A percentile compares a stretch with the other conserved stretches of the same genome.
phyloP scores from a whole-genome alignment of 2,113 vertebrate species.

The Prunella fulvescens region DNA sequence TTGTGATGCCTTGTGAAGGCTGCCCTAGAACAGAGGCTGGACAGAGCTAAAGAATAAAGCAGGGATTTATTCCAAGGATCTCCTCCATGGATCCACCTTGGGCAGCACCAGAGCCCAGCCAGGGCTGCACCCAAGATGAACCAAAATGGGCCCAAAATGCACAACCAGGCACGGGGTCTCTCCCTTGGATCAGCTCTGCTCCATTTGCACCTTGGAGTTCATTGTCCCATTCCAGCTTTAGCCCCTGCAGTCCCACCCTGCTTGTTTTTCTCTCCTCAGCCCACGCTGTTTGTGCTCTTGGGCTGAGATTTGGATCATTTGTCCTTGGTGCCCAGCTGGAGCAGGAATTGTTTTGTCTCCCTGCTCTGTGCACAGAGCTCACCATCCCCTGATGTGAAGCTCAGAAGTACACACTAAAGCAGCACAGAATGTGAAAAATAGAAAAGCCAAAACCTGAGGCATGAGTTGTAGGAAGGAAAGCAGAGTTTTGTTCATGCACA shows the following conservation, averaged over 20 bases:
- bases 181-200: not conserved
- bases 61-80: not conserved
- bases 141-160: not conserved
- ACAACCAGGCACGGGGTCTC: accelerated
- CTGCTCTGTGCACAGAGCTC: not conserved
- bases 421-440: not conserved
- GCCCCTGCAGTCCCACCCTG: not conserved
- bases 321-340: not conserved
- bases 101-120: not conserved
- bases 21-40: not conserved
- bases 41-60: not conserved
- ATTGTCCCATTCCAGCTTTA: not conserved
- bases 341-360: not conserved
- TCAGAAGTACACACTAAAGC: not conserved
- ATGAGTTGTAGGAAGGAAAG: not conserved
- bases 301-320: not conserved
- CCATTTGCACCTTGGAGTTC: not conserved
- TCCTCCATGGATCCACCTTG: not conserved
- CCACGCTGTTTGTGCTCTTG: not conserved
- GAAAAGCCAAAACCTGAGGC: not conserved
- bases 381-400: accelerated
- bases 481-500: not conserved
- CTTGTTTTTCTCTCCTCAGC: not conserved
- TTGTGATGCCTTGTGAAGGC: not conserved
- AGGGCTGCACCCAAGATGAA: not conserved